phyloP scores from a whole-genome alignment of 2,113 vertebrate genomes.

The Taxidea taxus region DNA sequence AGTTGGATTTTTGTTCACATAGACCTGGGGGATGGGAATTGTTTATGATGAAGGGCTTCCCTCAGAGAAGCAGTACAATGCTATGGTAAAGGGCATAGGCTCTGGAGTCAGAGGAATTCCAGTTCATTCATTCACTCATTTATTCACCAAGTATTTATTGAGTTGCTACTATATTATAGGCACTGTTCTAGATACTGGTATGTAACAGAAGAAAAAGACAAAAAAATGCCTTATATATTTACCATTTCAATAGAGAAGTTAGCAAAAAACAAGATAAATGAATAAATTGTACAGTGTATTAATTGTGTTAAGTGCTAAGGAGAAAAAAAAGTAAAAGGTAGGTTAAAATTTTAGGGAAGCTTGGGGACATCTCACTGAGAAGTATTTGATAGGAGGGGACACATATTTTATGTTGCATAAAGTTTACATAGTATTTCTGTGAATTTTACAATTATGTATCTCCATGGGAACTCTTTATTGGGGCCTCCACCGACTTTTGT shows the following conservation, averaged over 20 bases:
- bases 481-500: background rate
- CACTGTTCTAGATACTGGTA: background rate
- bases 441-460: background rate
- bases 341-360: background rate
- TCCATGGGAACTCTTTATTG: background rate
- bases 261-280: background rate
- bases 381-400: background rate
- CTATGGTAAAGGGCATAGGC: background rate
- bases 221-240: background rate
- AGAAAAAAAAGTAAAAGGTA: background rate
- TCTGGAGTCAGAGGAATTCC: background rate
- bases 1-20: conserved; percentile 3
- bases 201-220: background rate
- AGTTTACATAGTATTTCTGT: background rate
- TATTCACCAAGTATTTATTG: background rate
- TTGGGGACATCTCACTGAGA: background rate
- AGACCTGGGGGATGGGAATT: background rate
- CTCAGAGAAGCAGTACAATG: background rate
- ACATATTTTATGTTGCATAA: background rate
- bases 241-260: background rate
- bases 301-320: background rate
- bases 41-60: background rate
- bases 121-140: background rate
- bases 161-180: background rate
- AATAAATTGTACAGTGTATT: background rate